Conservation (phyloP, 2,113 vertebrate species). For the Microcebus lehilahytsara region DNA sequence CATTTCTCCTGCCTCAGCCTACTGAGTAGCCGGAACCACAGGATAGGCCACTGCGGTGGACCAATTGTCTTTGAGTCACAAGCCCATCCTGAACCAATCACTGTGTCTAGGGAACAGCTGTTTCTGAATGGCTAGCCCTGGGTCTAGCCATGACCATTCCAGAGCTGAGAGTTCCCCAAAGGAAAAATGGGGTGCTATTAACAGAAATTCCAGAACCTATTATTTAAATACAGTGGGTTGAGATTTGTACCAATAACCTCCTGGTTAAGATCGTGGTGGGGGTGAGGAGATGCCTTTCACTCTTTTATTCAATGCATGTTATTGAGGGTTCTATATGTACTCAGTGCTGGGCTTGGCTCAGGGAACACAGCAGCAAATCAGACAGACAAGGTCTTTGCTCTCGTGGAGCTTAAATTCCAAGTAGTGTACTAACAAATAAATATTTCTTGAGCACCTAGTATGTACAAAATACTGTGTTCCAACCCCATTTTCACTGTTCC, state of each 20-base stretch:
- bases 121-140: neutral
- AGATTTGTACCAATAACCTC: neutral
- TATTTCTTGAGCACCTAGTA: neutral
- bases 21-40: too few relatives aligned
- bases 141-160: neutral
- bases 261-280: neutral
- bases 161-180: neutral
- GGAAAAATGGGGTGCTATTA: neutral
- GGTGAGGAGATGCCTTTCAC: neutral
- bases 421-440: neutral
- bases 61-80: conserved; percentile 13
- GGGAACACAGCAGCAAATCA: neutral
- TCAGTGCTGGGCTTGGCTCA: neutral
- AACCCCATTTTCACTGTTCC: neutral
- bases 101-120: neutral
- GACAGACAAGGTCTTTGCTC: neutral
- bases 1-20: too few relatives aligned
- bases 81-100: neutral
- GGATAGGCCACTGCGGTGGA: too few relatives aligned
- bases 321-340: neutral
- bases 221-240: neutral
- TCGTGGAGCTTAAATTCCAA: neutral
- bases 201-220: conserved; percentile 20
- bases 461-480: neutral
- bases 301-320: neutral